phyloP scores from a whole-genome alignment of 1,140 invertebrate species.

The Battus philenor region DNA sequence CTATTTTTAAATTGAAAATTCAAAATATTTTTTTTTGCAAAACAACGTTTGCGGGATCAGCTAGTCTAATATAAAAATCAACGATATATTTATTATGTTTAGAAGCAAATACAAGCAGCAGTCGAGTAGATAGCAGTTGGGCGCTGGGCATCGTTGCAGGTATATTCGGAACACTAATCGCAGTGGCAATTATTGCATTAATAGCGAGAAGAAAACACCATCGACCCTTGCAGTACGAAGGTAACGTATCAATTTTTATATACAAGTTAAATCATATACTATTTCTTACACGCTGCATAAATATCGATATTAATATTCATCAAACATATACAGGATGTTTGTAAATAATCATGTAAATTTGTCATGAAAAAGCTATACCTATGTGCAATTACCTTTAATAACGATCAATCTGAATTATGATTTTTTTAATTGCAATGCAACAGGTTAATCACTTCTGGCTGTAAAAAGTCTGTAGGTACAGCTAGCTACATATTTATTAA shows the following conservation, averaged over 20 bases:
- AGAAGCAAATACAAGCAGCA: constrained; percentile 48
- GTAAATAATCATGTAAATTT: no score
- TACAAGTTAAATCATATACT: constrained; percentile 9
- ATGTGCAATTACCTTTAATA: constrained; percentile 6
- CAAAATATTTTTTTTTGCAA: no score
- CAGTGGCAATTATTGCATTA: constrained; percentile 42
- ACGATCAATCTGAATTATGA: no score
- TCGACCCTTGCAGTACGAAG: constrained; percentile 56
- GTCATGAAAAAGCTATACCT: no score
- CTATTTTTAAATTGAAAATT: no score
- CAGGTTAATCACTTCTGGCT: no score
- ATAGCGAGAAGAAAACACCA: constrained; percentile 48
- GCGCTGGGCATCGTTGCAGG: constrained; percentile 52
- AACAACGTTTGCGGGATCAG: no score
- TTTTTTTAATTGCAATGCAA: not conserved
- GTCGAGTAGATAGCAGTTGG: constrained; percentile 45
- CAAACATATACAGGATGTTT: no score
- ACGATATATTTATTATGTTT: constrained; percentile 20
- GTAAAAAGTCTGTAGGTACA: no score
- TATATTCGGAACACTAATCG: constrained; percentile 37
- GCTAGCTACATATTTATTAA: no score
- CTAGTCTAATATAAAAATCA: no score
- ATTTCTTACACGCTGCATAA: not conserved
- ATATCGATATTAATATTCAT: no score
- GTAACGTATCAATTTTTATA: constrained; percentile 24